Evolutionary conservation across 2,113 vertebrate species (phyloP), one percentile per base, ranked within the genome.

Genomic region (Pleuronectes platessa): DNA sequence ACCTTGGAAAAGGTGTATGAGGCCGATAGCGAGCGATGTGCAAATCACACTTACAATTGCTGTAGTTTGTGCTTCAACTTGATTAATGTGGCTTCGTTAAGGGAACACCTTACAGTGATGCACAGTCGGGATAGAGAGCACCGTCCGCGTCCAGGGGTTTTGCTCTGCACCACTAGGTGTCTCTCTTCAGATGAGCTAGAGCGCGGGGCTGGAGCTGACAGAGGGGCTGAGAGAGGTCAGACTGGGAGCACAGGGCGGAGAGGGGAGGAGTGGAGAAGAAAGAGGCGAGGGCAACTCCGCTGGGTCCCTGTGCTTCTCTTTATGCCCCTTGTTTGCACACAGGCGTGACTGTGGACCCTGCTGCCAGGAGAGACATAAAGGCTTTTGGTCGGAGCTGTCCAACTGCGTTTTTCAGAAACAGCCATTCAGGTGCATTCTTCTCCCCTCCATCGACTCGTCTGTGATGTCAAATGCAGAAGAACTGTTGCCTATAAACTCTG

Each of bases 81-180:
- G 86, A 92, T 91, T 83, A 86, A 90, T 86, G 74, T 69, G 40
- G 68, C 81, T 87, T 91, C n/a, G 61, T 86, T 79, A 78, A 78
- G 71, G 60, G 54, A 83, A 54, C 1, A 59, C 58, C 42, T 72
- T 74, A 70, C 58, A 0, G 20, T 66, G 62, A 66, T 31, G 6
- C 6, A 5, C 6, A 7, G 31, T 31, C 1, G 31, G 31, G 31
- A 31, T 73, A 40, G 68, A 13, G 37, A 40, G 37, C 37, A 12
- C 59, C 24, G 62, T 70, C 49, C 21, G 47, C 37, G 78, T 76
- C 49, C 61, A 67, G 47, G 24, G 61, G 27, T 23, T 31, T 68
- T 78, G 51, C 21, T 64, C 69, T 64, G 7, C 65, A 88, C 91
- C 93, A 92, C 91, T 87, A 93, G 91, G 82, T 91, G 93, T 89